Conservation (phyloP, 2,113 vertebrate genomes). For the Triplophysa siluroides region DNA sequence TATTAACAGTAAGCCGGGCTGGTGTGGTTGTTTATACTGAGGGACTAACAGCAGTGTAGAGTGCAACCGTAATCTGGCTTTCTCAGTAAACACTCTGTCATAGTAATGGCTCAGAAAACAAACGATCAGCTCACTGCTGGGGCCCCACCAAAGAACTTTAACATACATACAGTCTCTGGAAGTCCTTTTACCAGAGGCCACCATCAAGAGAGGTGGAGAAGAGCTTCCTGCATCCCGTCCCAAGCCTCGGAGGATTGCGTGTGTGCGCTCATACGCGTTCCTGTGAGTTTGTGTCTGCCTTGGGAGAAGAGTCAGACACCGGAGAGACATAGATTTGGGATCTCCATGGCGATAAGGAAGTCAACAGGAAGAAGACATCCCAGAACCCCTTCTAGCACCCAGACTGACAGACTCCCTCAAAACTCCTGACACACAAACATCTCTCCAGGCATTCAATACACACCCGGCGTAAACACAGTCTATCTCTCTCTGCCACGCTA, state of each 20-base stretch:
- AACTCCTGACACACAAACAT: slow-evolving; percentile 31
- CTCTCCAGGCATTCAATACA: slow-evolving; percentile 24
- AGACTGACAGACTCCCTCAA: slow-evolving; percentile 57
- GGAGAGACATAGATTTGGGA: slow-evolving; percentile 52
- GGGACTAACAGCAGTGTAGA: slow-evolving; percentile 64
- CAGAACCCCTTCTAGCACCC: slow-evolving; percentile 55
- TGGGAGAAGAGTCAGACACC: slow-evolving; percentile 47
- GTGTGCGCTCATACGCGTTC: slow-evolving; percentile 20
- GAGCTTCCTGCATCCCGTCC: slow-evolving; percentile 47
- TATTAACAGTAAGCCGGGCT: slow-evolving; percentile 5
- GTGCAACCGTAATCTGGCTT: slow-evolving; percentile 68
- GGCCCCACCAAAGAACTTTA: slow-evolving; percentile 62
- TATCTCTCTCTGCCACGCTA: slow-evolving; percentile 48
- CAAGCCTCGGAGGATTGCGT: slow-evolving; percentile 10
- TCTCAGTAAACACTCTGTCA: slow-evolving; percentile 75
- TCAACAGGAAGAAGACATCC: slow-evolving; percentile 59
- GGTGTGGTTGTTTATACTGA: slow-evolving; percentile 59
- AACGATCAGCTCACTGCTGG: slow-evolving; percentile 71
- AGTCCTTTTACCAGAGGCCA: slow-evolving; percentile 37
- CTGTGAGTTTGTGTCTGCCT: slow-evolving; percentile 45
- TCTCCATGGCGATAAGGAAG: slow-evolving; percentile 53
- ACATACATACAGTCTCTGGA: slow-evolving; percentile 37
- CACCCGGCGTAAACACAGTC: slow-evolving; percentile 38
- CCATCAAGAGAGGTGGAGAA: slow-evolving; percentile 39
- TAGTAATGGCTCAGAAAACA: slow-evolving; percentile 72